Evolutionary conservation across 1,140 invertebrate species (phyloP).

Genomic region (Aphaenogaster ashmeadi): DNA sequence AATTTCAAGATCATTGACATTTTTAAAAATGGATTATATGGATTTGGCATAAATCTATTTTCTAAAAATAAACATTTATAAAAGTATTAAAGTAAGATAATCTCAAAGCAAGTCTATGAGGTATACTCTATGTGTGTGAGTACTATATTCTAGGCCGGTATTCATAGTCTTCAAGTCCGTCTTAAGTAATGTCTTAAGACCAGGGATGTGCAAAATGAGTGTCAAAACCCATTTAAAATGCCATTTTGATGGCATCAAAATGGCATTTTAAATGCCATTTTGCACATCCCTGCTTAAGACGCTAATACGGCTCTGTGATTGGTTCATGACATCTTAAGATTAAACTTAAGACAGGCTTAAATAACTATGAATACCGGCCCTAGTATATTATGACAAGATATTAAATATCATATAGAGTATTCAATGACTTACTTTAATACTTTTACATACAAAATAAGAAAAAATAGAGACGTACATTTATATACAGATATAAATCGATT

Average conservation of each 20-base stretch:
- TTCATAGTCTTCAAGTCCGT: too few relatives aligned
- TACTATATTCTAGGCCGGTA: neutral
- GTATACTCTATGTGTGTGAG: neutral
- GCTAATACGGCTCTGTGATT: too few relatives aligned
- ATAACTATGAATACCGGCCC: too few relatives aligned
- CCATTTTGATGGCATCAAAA: too few relatives aligned
- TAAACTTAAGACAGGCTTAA: too few relatives aligned
- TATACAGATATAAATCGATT: neutral
- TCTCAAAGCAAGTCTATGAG: neutral
- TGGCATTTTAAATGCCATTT: too few relatives aligned
- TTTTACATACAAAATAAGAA: slow-evolving; percentile 9
- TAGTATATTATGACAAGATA: neutral
- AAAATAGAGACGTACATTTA: neutral
- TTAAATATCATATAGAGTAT: neutral
- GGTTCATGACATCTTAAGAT: too few relatives aligned
- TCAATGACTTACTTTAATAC: neutral
- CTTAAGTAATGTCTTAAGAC: too few relatives aligned
- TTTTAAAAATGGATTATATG: too few relatives aligned
- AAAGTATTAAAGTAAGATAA: slow-evolving; percentile 9
- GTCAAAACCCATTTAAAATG: too few relatives aligned
- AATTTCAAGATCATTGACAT: neutral
- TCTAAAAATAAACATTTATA: slow-evolving; percentile 15
- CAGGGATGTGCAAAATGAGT: too few relatives aligned
- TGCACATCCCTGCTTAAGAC: too few relatives aligned
- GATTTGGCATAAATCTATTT: neutral